A percentile compares a stretch with the other conserved stretches of the same genome.
phyloP scores from a whole-genome alignment of 2,797 vertebrate genomes.

The Sebastes nivosus region DNA sequence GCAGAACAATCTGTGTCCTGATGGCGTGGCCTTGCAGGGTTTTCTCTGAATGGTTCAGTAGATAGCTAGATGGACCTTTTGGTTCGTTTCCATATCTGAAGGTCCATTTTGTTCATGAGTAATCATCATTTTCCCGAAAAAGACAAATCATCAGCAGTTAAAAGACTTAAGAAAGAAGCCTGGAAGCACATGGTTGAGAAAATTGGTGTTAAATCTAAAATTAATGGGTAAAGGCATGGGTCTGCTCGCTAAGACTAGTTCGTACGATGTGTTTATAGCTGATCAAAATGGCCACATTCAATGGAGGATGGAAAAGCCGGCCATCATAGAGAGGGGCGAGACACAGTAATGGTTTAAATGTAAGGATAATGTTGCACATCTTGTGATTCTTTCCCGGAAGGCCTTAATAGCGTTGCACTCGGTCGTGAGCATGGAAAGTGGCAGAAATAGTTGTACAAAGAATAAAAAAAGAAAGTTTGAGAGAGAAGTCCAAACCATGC shows the following conservation, averaged over 20 bases:
- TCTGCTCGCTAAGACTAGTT: background rate
- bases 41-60: conserved; percentile 1
- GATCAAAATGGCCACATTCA: background rate
- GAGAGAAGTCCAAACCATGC: background rate
- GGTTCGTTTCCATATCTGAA: too few species aligned
- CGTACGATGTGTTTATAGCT: background rate
- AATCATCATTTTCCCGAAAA: background rate
- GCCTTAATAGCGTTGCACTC: background rate
- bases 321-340: background rate
- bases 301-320: background rate
- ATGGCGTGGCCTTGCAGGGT: background rate
- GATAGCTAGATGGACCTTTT: background rate
- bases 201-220: background rate
- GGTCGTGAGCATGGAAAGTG: background rate
- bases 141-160: background rate
- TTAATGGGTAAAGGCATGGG: background rate
- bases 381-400: background rate
- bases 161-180: background rate
- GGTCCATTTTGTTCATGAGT: too few species aligned
- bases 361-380: background rate
- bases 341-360: background rate
- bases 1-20: conserved; percentile 1
- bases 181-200: background rate
- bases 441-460: background rate
- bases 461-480: background rate